These are phyloP conservation scores for Caenorhabditis doughertyi DNA, from an alignment of 2,888 invertebrate genomes.

Conservation along the genomic window DNA sequence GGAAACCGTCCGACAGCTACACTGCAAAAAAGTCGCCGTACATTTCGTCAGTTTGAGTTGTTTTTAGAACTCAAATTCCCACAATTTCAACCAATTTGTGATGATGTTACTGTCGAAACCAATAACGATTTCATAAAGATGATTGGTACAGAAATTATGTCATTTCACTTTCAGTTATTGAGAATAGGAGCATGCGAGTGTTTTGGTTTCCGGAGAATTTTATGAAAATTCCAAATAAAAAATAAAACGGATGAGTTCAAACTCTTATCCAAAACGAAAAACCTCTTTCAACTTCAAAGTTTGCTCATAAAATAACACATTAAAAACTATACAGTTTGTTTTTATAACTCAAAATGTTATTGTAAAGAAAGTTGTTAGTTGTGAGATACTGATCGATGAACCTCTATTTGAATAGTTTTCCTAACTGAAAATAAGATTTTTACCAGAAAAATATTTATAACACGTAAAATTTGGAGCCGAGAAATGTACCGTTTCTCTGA, in stretches of 20 bases:
- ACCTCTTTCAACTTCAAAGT: background rate
- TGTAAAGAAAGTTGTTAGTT: background rate
- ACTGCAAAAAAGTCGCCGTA: slow-evolving; percentile 57
- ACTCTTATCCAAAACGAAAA: background rate
- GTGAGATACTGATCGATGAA: background rate
- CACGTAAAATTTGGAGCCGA: background rate
- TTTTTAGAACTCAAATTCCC: slow-evolving; percentile 48
- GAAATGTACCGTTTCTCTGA: too few relatives aligned
- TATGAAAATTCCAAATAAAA: background rate
- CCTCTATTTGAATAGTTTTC: background rate
- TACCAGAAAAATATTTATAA: background rate
- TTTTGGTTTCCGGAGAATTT: too few relatives aligned
- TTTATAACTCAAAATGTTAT: background rate
- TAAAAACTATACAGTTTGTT: slow-evolving; percentile 29
- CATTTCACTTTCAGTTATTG: slow-evolving; percentile 4
- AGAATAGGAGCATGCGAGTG: background rate
- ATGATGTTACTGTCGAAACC: slow-evolving; percentile 48
- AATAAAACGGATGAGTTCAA: background rate
- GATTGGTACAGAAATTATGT: background rate
- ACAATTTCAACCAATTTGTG: slow-evolving; percentile 37
- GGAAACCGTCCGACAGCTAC: background rate
- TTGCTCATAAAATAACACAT: background rate
- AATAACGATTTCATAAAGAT: slow-evolving; percentile 33
- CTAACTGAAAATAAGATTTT: background rate
- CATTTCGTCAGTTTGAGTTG: slow-evolving; percentile 63